These are phyloP conservation scores for Antrozous pallidus DNA, from an alignment of 2,797 vertebrate genomes.

Conservation along the genomic window DNA sequence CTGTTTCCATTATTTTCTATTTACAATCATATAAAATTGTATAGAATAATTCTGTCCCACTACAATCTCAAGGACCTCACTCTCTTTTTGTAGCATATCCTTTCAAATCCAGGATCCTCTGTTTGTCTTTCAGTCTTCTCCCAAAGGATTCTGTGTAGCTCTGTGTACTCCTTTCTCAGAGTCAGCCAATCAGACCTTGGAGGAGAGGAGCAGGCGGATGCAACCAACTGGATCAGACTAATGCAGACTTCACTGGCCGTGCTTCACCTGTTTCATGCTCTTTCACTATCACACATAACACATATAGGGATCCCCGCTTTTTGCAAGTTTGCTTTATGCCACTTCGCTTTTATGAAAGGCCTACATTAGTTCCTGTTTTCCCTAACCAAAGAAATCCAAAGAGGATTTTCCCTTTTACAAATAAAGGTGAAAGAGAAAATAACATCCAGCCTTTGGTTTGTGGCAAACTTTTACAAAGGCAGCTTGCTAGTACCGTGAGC, in stretches of 20 bases:
- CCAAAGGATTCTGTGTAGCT: background rate
- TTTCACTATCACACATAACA: background rate
- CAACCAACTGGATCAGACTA: background rate
- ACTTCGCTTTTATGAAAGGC: background rate
- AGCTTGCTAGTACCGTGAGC: background rate
- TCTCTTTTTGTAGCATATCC: background rate
- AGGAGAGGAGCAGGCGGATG: background rate
- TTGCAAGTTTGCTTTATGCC: background rate
- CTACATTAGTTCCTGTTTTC: background rate
- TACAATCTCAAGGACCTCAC: background rate
- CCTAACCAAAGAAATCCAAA: background rate
- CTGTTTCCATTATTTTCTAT: constrained; percentile 14
- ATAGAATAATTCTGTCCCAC: background rate
- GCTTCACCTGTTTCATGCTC: background rate
- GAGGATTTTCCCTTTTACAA: background rate
- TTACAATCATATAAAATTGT: background rate
- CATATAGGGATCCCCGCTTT: background rate
- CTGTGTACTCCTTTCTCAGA: background rate
- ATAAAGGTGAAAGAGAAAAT: background rate
- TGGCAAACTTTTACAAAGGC: background rate
- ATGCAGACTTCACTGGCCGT: background rate
- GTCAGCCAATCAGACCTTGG: background rate
- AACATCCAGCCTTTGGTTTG: background rate
- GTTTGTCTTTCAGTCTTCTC: background rate
- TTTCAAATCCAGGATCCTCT: background rate